A percentile compares a stretch with the other conserved stretches of the same genome.
Conservation (phyloP, 2,888 invertebrate species). For the Plebejus anna region DNA sequence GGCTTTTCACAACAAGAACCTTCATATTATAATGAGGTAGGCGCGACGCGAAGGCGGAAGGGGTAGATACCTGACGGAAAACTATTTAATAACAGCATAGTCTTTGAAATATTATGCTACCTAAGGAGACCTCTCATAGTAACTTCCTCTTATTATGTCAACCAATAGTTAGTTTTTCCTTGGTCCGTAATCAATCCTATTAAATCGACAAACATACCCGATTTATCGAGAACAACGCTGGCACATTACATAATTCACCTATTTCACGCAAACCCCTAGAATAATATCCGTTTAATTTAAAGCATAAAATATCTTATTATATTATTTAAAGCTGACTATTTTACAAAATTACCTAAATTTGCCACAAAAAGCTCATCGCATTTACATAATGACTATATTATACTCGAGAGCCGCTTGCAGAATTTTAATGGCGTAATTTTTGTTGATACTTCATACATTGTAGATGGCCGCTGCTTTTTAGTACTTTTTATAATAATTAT, state of each 20-base stretch:
- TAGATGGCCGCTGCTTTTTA: constrained; percentile 10
- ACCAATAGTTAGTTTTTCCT: neutral
- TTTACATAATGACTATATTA: constrained; percentile 78
- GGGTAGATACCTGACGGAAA: neutral
- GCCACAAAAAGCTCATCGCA: constrained; percentile 58
- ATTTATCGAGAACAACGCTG: neutral
- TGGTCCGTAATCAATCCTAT: too few species aligned
- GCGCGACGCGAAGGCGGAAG: neutral
- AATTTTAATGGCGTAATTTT: constrained; percentile 65
- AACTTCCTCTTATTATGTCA: neutral
- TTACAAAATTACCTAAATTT: constrained; percentile 67
- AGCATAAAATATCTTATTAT: constrained; percentile 40
- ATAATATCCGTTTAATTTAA: constrained; percentile 18
- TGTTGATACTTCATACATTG: constrained; percentile 33
- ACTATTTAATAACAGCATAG: neutral
- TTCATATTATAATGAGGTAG: neutral
- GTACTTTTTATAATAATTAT: neutral
- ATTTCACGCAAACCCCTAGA: neutral
- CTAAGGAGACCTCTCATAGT: neutral
- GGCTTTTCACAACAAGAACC: neutral
- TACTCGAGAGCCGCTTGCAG: constrained; percentile 57
- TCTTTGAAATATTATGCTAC: neutral
- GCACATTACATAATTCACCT: neutral
- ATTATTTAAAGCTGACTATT: constrained; percentile 42
- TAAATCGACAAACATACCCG: neutral